Evolutionary conservation across 2,888 invertebrate genomes (phyloP).

Genomic region (Drosophila diplacantha): DNA sequence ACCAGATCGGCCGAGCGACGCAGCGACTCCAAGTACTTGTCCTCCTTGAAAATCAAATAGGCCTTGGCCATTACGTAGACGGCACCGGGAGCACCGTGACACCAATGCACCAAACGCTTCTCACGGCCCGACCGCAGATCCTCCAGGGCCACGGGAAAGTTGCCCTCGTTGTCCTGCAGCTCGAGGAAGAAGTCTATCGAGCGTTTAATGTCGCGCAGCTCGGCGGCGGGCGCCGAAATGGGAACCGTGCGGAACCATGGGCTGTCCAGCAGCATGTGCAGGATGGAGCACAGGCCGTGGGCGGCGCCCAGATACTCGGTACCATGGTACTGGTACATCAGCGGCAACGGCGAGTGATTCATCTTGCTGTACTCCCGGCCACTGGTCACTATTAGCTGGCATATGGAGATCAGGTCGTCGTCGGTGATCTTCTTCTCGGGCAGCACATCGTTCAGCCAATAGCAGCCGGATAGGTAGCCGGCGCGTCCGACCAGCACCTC

Average conservation of each 20-base stretch:
- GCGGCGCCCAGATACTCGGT: slow-evolving; percentile 80
- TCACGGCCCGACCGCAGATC: slow-evolving; percentile 79
- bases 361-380: slow-evolving; percentile 83
- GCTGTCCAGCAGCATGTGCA: slow-evolving; percentile 82
- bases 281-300: slow-evolving; percentile 83
- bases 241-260: slow-evolving; percentile 76
- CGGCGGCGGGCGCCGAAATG: slow-evolving; percentile 65
- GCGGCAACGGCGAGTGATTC: slow-evolving; percentile 81
- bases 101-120: slow-evolving; percentile 91
- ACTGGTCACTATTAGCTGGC: slow-evolving; percentile 84
- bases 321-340: slow-evolving; percentile 85
- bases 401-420: slow-evolving; percentile 82
- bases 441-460: slow-evolving; percentile 82
- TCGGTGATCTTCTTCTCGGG: slow-evolving; percentile 72
- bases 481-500: slow-evolving; percentile 92
- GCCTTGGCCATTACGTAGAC: slow-evolving; percentile 90
- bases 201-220: slow-evolving; percentile 80
- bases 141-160: slow-evolving; percentile 87
- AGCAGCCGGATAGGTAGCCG: slow-evolving; percentile 87
- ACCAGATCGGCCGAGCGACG: slow-evolving; percentile 85
- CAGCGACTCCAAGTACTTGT: slow-evolving; percentile 84
- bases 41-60: slow-evolving; percentile 85
- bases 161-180: slow-evolving; percentile 84
- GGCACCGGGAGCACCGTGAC: slow-evolving; percentile 91
- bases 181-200: slow-evolving; percentile 82